phyloP scores from a whole-genome alignment of 2,113 vertebrate species.

The Ifrita kowaldi region DNA sequence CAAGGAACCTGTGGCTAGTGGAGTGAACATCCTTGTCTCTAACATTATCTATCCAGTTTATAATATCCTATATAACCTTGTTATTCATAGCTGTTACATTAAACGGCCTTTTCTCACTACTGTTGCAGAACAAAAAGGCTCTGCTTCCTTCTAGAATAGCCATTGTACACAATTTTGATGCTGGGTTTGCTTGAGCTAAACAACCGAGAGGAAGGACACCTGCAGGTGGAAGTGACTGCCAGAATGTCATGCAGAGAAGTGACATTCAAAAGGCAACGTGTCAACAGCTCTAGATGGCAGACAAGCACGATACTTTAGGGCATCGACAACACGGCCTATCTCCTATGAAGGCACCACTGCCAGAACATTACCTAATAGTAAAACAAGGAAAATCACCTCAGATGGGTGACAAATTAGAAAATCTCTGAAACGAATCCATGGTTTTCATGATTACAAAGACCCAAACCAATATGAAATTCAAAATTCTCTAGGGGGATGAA shows the following conservation, averaged over 20 bases:
- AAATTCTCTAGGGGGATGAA: not conserved
- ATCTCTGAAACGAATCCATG: not conserved
- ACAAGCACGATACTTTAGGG: not conserved
- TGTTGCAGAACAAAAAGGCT: not conserved
- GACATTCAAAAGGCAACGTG: conserved; percentile 37
- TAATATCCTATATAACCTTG: not conserved
- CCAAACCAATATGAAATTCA: not conserved
- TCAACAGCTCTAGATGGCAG: conserved; percentile 31
- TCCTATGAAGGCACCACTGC: not conserved
- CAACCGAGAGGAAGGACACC: conserved; percentile 36
- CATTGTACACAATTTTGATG: not conserved
- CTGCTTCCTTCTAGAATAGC: not conserved
- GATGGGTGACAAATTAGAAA: not conserved
- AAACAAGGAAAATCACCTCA: not conserved
- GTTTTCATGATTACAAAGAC: not conserved
- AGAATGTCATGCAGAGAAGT: conserved; percentile 45
- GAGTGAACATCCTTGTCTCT: not conserved
- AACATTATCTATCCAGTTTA: not conserved
- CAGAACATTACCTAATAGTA: conserved; percentile 27
- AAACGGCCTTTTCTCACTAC: not conserved
- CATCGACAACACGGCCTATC: not conserved
- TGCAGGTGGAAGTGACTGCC: conserved; percentile 26
- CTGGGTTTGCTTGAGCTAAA: not conserved
- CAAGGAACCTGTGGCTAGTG: not conserved
- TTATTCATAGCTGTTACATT: not conserved